phyloP scores from a whole-genome alignment of 2,797 vertebrate genomes.

The Alectoris magna region DNA sequence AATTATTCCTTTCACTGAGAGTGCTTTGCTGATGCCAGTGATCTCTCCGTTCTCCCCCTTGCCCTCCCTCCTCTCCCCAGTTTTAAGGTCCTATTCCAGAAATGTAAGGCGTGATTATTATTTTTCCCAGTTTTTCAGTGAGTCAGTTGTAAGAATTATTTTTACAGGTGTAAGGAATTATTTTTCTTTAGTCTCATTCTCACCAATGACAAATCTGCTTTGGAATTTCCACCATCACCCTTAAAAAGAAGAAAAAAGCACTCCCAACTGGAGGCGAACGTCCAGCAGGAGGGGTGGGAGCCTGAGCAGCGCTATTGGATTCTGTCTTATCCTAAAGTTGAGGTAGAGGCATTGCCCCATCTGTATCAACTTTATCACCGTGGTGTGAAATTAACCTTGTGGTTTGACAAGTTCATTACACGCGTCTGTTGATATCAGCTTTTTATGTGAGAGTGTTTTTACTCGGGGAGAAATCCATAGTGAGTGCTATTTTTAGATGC shows the following conservation, averaged over 20 bases:
- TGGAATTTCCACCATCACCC: neutral
- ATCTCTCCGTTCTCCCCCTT: neutral
- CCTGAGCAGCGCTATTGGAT: neutral
- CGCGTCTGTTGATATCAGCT: neutral
- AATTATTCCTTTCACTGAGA: neutral
- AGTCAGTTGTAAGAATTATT: neutral
- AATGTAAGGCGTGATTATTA: neutral
- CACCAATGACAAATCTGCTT: neutral
- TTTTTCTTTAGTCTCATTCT: neutral
- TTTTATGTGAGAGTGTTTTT: neutral
- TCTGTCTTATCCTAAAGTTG: neutral
- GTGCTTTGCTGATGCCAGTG: fast-evolving
- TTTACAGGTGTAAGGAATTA: fast-evolving
- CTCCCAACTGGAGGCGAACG: fast-evolving
- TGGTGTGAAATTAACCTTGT: constrained; percentile 36
- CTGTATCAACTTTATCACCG: neutral
- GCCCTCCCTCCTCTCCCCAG: neutral
- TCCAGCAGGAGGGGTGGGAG: neutral
- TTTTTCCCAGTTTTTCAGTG: neutral
- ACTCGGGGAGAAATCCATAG: neutral
- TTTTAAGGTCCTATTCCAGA: neutral
- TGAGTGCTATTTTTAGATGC: neutral
- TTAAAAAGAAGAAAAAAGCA: neutral
- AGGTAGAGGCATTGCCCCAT: neutral
- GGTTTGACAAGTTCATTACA: neutral